phyloP scores from a whole-genome alignment of 2,797 vertebrate genomes.

The Crocidura indochinensis region DNA sequence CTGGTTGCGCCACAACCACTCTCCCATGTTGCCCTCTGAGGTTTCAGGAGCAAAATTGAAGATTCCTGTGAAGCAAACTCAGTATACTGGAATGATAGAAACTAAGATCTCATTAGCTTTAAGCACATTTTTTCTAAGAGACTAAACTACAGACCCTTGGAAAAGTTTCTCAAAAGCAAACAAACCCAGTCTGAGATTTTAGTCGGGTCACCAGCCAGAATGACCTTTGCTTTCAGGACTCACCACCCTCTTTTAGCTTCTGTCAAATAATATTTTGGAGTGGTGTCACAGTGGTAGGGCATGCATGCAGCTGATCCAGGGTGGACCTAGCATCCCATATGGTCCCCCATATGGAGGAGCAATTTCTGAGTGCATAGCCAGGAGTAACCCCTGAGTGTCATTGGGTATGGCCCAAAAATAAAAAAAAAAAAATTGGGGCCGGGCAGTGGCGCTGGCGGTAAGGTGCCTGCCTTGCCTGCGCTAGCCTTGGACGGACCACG shows the following conservation, averaged over 20 bases:
- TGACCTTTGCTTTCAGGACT: not conserved
- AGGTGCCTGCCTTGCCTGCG: too few relatives aligned
- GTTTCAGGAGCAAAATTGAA: accelerated
- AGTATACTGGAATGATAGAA: not conserved
- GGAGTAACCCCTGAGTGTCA: too few relatives aligned
- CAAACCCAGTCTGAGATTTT: not conserved
- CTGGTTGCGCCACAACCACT: not conserved
- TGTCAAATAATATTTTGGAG: not conserved
- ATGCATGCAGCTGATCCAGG: too few relatives aligned
- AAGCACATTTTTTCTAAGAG: not conserved
- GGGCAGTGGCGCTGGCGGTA: too few relatives aligned
- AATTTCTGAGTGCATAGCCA: too few relatives aligned
- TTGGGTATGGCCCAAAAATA: too few relatives aligned
- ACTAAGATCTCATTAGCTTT: not conserved
- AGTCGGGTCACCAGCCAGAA: not conserved
- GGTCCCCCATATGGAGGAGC: too few relatives aligned
- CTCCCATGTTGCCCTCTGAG: not conserved
- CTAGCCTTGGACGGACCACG: too few relatives aligned
- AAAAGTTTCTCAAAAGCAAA: not conserved
- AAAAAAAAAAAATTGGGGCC: too few relatives aligned
- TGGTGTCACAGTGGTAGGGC: too few relatives aligned
- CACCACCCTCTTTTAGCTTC: not conserved
- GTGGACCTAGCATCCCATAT: too few relatives aligned
- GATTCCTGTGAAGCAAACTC: not conserved
- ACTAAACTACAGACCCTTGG: not conserved